phyloP scores from a whole-genome alignment of 2,113 vertebrate species.

The Microtus ochrogaster region DNA sequence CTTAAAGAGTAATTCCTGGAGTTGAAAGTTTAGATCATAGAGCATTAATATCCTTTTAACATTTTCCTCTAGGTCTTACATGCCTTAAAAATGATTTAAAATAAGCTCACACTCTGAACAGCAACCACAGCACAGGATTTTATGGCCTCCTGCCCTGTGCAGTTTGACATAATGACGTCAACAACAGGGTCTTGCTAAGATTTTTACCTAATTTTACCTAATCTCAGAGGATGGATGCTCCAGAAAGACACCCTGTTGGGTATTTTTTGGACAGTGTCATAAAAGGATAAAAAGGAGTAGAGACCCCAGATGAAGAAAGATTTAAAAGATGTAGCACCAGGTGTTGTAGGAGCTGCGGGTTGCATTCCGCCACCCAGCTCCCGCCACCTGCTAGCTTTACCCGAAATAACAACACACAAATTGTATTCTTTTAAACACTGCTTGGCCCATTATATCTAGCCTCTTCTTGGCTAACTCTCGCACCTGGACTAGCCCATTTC shows the following conservation, averaged over 20 bases:
- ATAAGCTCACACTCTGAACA: neutral
- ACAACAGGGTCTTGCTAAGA: neutral
- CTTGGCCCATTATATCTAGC: no score
- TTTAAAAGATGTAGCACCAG: neutral
- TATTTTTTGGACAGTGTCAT: neutral
- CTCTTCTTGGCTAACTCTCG: no score
- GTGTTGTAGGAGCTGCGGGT: no score
- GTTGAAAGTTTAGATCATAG: neutral
- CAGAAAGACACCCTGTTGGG: neutral
- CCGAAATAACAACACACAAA: no score
- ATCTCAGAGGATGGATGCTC: neutral
- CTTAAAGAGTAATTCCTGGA: neutral
- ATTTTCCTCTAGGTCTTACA: neutral
- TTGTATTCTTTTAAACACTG: no score
- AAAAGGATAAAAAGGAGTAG: neutral
- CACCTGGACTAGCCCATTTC: no score
- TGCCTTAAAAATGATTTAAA: neutral
- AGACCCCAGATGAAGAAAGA: neutral
- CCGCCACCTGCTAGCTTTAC: no score
- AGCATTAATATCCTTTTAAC: neutral
- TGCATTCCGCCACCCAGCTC: no score
- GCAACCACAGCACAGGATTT: neutral
- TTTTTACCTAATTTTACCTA: neutral
- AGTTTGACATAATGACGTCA: neutral
- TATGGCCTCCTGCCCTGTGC: no score